Conservation (phyloP, 2,113 vertebrate species). For the Lota lota region DNA sequence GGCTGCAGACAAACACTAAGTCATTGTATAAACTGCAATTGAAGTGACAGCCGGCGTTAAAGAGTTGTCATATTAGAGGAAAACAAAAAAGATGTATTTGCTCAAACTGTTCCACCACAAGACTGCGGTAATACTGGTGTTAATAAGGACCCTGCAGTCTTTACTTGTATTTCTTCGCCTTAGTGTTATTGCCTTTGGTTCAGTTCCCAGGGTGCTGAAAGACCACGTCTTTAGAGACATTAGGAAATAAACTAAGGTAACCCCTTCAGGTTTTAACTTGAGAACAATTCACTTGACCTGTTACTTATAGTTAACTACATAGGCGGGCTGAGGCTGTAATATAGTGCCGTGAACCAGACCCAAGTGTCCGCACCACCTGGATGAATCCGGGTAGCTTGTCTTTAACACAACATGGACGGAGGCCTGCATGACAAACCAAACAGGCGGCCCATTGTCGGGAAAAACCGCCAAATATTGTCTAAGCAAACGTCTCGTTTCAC, state of each 20-base stretch:
- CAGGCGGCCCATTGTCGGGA: no score
- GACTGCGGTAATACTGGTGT: background rate
- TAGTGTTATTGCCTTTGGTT: background rate
- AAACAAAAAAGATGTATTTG: background rate
- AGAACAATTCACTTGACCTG: constrained; percentile 43
- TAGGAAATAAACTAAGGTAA: constrained; percentile 15
- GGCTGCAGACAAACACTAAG: background rate
- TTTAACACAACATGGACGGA: no score
- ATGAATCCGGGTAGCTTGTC: no score
- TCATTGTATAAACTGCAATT: background rate
- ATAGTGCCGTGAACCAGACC: background rate
- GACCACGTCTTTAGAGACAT: constrained; percentile 14
- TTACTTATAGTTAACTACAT: constrained; percentile 44
- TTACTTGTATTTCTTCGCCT: background rate
- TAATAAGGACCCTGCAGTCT: background rate
- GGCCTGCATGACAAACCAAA: no score
- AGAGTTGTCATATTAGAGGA: background rate
- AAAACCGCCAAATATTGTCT: no score
- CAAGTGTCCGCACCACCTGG: no score
- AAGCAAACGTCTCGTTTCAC: no score
- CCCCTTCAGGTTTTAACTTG: constrained; percentile 43
- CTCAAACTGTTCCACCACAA: no score
- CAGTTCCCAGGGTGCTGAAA: background rate
- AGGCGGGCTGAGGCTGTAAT: constrained; percentile 11
- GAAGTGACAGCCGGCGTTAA: background rate